Percentiles rank a stretch among this genome's conserved stretches.
Evolutionary conservation across 1,140 invertebrate species (phyloP).

Genomic region (Aphaenogaster floridana): DNA sequence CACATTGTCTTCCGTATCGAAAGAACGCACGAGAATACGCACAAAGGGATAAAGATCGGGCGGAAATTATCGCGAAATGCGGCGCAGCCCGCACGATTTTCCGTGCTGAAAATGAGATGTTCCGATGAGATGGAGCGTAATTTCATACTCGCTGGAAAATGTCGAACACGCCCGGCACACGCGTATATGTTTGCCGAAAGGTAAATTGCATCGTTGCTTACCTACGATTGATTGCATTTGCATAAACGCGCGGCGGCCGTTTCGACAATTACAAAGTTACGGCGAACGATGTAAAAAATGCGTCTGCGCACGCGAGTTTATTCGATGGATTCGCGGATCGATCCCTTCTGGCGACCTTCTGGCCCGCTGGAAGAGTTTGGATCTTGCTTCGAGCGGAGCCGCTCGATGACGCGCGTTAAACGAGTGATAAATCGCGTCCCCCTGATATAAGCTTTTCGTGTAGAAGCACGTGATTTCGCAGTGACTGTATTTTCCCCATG

Average conservation of each 20-base stretch:
- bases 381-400: slow-evolving; percentile 9
- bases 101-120: neutral
- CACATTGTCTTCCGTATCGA: too few species aligned
- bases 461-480: slow-evolving; percentile 65
- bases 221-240: neutral
- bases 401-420: slow-evolving; percentile 51
- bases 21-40: neutral
- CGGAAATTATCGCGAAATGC: neutral
- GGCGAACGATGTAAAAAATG: neutral
- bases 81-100: neutral
- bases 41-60: neutral
- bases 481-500: slow-evolving; percentile 66
- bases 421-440: slow-evolving; percentile 69
- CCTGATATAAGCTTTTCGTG: slow-evolving; percentile 65
- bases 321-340: neutral
- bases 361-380: neutral
- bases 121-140: slow-evolving; percentile 5
- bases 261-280: slow-evolving; percentile 8
- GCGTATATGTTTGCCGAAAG: neutral
- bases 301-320: neutral
- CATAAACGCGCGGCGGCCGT: neutral
- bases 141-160: slow-evolving; percentile 40
- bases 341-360: neutral
- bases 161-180: neutral
- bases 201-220: slow-evolving; percentile 35